A percentile compares a stretch with the other conserved stretches of the same genome.
Conservation (phyloP, 2,888 invertebrate species). For the Chesias legatella region DNA sequence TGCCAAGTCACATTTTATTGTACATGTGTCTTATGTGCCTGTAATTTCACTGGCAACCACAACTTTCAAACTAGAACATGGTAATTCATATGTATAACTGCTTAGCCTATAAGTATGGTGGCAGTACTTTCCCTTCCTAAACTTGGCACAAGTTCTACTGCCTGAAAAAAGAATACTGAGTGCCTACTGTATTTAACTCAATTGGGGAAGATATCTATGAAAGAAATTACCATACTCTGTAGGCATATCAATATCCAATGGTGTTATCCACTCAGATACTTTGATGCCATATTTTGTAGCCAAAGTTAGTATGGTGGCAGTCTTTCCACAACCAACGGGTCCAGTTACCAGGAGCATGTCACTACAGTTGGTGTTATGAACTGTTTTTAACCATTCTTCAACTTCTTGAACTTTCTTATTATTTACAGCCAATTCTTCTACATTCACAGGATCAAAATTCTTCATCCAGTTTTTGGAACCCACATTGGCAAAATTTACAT, state of each 20-base stretch:
- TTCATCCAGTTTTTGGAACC: conserved; percentile 80
- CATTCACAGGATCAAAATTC: conserved; percentile 78
- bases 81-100: too few relatives aligned
- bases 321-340: conserved; percentile 92
- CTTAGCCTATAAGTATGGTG: too few relatives aligned
- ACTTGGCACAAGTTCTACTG: too few relatives aligned
- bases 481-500: conserved; percentile 23
- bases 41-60: too few relatives aligned
- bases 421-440: conserved; percentile 86
- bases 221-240: conserved; percentile 68
- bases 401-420: conserved; percentile 87
- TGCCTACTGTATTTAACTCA: too few relatives aligned
- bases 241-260: conserved; percentile 84
- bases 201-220: too few relatives aligned
- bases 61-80: too few relatives aligned
- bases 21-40: too few relatives aligned
- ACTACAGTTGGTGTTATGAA: conserved; percentile 46
- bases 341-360: conserved; percentile 87
- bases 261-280: conserved; percentile 91
- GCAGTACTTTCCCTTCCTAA: too few relatives aligned
- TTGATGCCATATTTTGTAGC: conserved; percentile 82
- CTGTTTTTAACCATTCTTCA: conserved; percentile 82
- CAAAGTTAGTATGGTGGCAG: conserved; percentile 84
- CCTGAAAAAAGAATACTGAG: too few relatives aligned
- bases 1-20: too few relatives aligned